Evolutionary conservation across 1,140 invertebrate genomes (phyloP).

Genomic region (Epicauta chinensis): DNA sequence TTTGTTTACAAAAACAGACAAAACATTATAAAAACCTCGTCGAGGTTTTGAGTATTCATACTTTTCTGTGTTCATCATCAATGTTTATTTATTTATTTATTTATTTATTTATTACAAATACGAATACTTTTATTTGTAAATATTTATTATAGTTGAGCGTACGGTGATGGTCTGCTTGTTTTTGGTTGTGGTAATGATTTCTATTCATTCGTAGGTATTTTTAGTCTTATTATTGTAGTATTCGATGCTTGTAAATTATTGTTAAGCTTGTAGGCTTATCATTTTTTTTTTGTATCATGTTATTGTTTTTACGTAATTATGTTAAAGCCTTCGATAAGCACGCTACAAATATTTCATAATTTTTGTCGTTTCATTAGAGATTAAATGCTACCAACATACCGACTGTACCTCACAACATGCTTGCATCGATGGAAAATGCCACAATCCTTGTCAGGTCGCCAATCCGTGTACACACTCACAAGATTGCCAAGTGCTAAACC

Average conservation of each 20-base stretch:
- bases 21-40: too few relatives aligned
- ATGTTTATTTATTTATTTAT: slow-evolving; percentile 14
- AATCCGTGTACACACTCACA: slow-evolving; percentile 61
- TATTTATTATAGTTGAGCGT: slow-evolving; percentile 12
- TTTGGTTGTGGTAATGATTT: slow-evolving; percentile 12
- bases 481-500: slow-evolving; percentile 69
- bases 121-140: too few relatives aligned
- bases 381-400: slow-evolving; percentile 60
- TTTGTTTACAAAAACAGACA: too few relatives aligned
- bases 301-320: too few relatives aligned
- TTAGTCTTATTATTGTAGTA: slow-evolving; percentile 2
- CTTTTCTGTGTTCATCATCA: background rate
- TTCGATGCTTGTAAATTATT: slow-evolving; percentile 13
- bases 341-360: background rate
- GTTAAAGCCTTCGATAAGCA: background rate
- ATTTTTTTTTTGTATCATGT: slow-evolving; percentile 5
- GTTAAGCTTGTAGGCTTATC: slow-evolving; percentile 23
- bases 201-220: background rate
- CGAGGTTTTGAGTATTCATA: too few relatives aligned
- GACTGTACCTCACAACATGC: slow-evolving; percentile 69
- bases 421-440: slow-evolving; percentile 69
- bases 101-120: too few relatives aligned
- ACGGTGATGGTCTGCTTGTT: background rate
- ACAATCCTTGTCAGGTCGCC: slow-evolving; percentile 52
- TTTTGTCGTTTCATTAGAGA: slow-evolving; percentile 46